Evolutionary conservation across 1,140 invertebrate species (phyloP), one percentile per base, ranked within the genome.

Genomic region (Nasonia giraulti): DNA sequence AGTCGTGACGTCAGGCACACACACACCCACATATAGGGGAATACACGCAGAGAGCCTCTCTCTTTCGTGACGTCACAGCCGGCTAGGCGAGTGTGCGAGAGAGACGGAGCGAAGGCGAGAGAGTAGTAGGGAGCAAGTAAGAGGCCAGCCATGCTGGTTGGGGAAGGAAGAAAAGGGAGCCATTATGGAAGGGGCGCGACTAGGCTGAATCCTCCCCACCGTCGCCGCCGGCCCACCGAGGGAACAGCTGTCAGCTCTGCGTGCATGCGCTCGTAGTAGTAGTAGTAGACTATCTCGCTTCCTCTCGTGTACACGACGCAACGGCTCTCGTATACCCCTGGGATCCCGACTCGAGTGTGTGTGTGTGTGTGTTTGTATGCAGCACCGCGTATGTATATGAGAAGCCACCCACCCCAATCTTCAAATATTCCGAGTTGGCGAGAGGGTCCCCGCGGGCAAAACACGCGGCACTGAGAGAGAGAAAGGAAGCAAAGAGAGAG

Each of bases 141-240:
- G 86, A 86, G 89, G 90, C 90, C 91, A 93, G 92, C 92, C 92
- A 93, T 93, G 89, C 91, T 93, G 91, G 89, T 92, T 92, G 90
- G 91, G 92, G 92, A 93, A 93, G 91, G 91, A 93, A 93, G 92
- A 92, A 93, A 93, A 93, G 92, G 92, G 92, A 93, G 92, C 92
- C 92, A 93, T 93, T 93, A 93, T 93, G 92, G 92, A 93, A 93
- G 92, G 92, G 92, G 92, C 92, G 92, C 92, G 92, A 92, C 92
- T 93, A 93, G 92, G 91, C 90, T 92, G 92, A 92, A 92, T 93
- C 92, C 92, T 93, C 92, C 92, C 92, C 90, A 89, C 92, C 91
- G 92, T 90, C 40, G 66, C 33, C 55, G 76, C 91, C 92, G 91
- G 92, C 92, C 92, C 92, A 93, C 92, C 92, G 91, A 91, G 90